Conservation (phyloP, 35 echinoderm and acorn worm species). For the Heliocidaris tuberculata region DNA sequence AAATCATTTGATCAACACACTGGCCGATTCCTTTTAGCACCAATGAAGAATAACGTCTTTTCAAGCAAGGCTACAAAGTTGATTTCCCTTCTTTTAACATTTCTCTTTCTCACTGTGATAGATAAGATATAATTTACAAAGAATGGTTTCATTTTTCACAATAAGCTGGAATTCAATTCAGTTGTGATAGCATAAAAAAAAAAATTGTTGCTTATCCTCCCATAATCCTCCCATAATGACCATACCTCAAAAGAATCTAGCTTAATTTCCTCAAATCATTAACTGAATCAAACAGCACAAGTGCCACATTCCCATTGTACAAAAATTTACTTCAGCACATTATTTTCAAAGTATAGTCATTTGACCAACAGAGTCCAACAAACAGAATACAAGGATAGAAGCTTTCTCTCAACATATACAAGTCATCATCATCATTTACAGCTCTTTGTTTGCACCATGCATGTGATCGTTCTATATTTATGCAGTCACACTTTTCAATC, state of each 20-base stretch:
- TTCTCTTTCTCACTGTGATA: neutral
- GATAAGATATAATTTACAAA: neutral
- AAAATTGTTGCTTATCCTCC: neutral
- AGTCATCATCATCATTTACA: neutral
- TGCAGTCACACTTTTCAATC: neutral
- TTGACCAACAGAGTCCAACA: neutral
- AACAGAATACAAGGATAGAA: conserved; percentile 18
- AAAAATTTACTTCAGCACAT: neutral
- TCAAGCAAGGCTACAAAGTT: neutral
- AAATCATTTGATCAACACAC: neutral
- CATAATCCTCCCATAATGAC: neutral
- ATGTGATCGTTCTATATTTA: neutral
- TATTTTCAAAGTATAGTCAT: neutral
- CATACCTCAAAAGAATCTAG: neutral
- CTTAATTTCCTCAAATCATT: neutral
- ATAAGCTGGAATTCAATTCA: neutral
- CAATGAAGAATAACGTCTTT: neutral
- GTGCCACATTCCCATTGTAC: neutral
- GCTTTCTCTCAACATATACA: neutral
- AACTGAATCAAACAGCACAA: neutral
- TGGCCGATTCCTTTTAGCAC: neutral
- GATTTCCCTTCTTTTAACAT: neutral
- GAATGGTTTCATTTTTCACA: neutral
- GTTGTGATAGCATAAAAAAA: neutral
- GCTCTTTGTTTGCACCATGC: neutral